Percentiles rank a stretch among this genome's conserved stretches.
These are phyloP conservation scores for Ahaetulla prasina DNA, from an alignment of 2,113 vertebrate species.

Conservation along the genomic window DNA sequence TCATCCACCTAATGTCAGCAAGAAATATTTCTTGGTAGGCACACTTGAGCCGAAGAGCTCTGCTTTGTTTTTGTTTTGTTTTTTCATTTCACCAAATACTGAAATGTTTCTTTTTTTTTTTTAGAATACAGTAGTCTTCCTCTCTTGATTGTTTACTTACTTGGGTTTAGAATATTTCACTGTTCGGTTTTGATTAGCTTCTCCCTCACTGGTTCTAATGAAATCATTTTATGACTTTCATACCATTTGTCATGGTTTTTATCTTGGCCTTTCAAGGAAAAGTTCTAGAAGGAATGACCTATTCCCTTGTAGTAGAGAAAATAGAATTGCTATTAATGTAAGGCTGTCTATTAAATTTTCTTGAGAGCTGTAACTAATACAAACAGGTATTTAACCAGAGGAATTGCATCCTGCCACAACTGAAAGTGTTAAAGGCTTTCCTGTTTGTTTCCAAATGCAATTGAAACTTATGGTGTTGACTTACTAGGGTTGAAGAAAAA, in stretches of 20 bases:
- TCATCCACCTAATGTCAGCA: background rate
- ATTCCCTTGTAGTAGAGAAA: background rate
- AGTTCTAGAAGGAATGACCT: background rate
- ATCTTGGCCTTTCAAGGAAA: background rate
- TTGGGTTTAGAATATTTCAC: background rate
- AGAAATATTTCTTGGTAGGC: background rate
- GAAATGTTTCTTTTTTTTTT: background rate
- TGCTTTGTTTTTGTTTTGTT: background rate
- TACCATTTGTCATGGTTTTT: background rate
- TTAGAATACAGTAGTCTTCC: background rate
- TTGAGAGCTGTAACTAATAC: background rate
- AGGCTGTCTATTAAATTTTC: background rate
- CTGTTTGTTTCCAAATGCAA: background rate
- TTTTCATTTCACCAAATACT: background rate
- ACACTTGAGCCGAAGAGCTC: background rate
- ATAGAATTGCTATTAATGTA: background rate
- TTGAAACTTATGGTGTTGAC: background rate
- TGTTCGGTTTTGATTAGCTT: background rate
- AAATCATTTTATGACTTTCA: background rate
- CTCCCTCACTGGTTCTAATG: background rate
- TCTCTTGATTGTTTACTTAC: background rate
- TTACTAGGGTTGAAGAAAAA: background rate
- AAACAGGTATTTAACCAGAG: background rate
- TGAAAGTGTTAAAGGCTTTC: background rate
- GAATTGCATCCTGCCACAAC: background rate